Base-by-base conservation (phyloP, 2,113 vertebrate species). In the Chamaetylas fuelleborni region DNA sequence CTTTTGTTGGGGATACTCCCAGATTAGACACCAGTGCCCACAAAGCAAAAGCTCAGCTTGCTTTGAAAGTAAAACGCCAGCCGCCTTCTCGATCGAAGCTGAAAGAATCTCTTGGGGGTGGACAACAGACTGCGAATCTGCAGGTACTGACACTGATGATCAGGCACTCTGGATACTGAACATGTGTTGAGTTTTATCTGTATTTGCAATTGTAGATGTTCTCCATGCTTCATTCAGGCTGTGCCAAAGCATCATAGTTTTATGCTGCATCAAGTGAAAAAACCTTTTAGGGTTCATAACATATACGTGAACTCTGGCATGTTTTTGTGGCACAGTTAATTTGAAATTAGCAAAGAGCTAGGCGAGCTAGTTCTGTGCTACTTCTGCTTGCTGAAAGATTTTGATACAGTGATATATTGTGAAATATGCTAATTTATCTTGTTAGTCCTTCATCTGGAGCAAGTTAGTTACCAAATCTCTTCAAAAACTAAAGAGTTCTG, bases 21-120 rank as follows among this genome's bases (percentile, higher is more conserved):
- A 98, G 98, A 40, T 95, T 99, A 97, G 99, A 99, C 96, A 99
- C 98, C 92, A 99, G 99, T 66, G 98, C 97, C 23, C 98, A 99
- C 96, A 98, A 97, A 94, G 99, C 98, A 66, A 98, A 98, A 96
- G 98, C 98, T 86, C 98, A 98, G 81, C 98, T 99, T 93, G 98
- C 98, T 56, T 98, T 98, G 97, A 99, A 98, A 95, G 98, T 99
- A 61, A 98, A 97, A 93, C 98, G 98, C 23, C 98, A 99, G 84
- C 98, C 98, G 40, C 99, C 99, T 24, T 98, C 99, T 80, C 98
- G 99, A 48, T 98, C 54, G 93, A 99, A 98, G 94, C 97, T 99
- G 83, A 98, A 98, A 94, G 98, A 98, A 93, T 98, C 86, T 87
- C 96, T 98, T 23, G 90, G 93, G 11, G 91, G 95, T 31, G 91